Conservation (phyloP, 2,888 invertebrate genomes). For the Cheilosia vernalis region DNA sequence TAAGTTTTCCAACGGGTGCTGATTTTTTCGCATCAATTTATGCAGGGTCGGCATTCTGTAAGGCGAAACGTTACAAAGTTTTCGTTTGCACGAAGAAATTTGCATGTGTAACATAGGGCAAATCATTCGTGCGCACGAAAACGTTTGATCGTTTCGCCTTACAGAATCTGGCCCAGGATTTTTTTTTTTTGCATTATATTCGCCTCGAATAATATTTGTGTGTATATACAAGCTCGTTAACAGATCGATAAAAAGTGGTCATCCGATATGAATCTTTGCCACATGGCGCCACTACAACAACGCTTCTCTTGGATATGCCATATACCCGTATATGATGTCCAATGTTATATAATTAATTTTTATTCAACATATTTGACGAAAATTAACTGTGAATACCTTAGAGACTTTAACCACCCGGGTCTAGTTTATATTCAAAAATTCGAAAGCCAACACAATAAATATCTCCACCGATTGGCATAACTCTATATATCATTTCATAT, state of each 20-base stretch:
- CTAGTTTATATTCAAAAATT: neutral
- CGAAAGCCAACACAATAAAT: conserved; percentile 14
- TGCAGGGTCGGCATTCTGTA: no score
- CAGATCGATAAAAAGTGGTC: conserved; percentile 22
- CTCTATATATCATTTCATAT: conserved; percentile 18
- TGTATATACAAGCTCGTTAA: conserved; percentile 11
- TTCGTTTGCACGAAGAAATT: no score
- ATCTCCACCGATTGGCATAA: conserved; percentile 24
- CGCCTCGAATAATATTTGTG: neutral
- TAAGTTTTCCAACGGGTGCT: no score
- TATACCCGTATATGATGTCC: no score
- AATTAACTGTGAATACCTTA: neutral
- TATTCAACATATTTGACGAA: conserved; percentile 2
- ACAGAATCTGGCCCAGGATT: no score
- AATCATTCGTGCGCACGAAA: no score
- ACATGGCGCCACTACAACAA: conserved; percentile 30
- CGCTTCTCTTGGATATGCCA: conserved; percentile 3
- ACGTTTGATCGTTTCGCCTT: no score
- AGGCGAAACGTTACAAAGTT: no score
- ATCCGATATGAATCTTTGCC: conserved; percentile 10
- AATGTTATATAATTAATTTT: neutral
- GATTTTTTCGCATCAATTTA: no score
- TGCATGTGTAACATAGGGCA: no score
- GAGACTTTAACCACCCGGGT: no score
- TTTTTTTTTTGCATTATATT: neutral